Evolutionary conservation across 2,797 vertebrate genomes (phyloP).

Genomic region (Ispidina lecontei): DNA sequence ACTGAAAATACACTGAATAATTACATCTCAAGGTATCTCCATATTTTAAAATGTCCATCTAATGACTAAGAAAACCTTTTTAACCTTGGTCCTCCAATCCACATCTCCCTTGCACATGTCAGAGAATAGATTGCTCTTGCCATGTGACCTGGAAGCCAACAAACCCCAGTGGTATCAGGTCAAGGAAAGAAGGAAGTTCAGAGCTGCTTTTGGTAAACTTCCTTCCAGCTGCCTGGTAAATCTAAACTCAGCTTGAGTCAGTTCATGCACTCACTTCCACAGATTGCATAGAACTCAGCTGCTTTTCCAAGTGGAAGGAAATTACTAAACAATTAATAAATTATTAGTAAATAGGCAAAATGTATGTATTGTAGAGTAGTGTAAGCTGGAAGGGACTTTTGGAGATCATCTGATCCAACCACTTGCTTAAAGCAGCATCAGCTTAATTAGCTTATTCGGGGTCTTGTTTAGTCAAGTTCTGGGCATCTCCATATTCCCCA

Average conservation of each 20-base stretch:
- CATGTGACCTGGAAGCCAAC: neutral
- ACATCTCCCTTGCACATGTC: neutral
- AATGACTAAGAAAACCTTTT: neutral
- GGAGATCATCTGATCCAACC: neutral
- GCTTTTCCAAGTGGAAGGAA: neutral
- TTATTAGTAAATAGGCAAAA: neutral
- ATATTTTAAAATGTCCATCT: neutral
- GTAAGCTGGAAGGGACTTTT: neutral
- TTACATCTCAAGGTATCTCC: neutral
- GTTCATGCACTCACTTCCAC: neutral
- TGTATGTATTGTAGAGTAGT: neutral
- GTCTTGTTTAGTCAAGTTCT: neutral
- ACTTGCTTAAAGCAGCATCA: neutral
- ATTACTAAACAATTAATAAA: neutral
- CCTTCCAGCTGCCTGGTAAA: neutral
- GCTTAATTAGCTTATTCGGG: neutral
- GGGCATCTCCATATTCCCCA: neutral
- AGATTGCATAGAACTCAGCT: neutral
- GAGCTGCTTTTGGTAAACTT: neutral
- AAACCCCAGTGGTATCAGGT: neutral
- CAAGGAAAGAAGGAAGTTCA: neutral
- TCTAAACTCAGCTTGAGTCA: neutral
- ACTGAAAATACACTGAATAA: neutral
- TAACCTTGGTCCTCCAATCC: neutral
- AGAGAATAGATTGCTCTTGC: neutral